Evolutionary conservation across 2,888 invertebrate genomes (phyloP), one percentile per base, ranked within the genome.

Genomic region (Volucella bombylans): DNA sequence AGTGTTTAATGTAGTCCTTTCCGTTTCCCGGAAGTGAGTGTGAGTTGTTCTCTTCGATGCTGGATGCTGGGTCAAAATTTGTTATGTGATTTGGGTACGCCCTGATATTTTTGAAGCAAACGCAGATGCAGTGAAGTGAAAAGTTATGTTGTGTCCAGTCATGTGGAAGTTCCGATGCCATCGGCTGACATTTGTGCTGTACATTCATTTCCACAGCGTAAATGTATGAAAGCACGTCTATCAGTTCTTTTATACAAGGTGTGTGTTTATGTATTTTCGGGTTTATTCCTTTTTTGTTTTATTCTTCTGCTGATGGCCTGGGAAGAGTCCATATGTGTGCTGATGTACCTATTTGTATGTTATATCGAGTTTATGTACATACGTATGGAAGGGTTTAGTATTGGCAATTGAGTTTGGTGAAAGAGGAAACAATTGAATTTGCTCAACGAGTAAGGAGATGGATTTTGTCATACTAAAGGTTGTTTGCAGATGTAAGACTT

Each of bases 101-200:
- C 49, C 39, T 1, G 59, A 64, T 31, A 65, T 43, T 57, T 73
- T 67, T 15, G 15, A 49, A 14, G 55, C 14, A 72, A 59, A 67
- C 23, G 54, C 41, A 45, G 12, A 43, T 55, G 43, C 71, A 71
- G 9, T 41, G 65, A 82, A 82, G 78, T 78, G 72, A 55, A 78
- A 73, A 82, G 67, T 82, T 82, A 82, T 82, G 82, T 78, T 78
- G 55, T 67, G 78, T 73, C 68, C 78, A 78, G 15, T 68, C 62
- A 82, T 55, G 67, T 55, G 55, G 15, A 62, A 54, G 54, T 65
- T 71, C 71, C 57, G 59, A 71, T 69, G 76, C 68, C 57, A 55
- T 18, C 57, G 62, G 68, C 76, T 81, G 76, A 55, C 50, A 38
- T 39, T 47, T 61, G 52, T 61, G 31, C 31, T 31, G 65, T 15